Base-by-base conservation (phyloP, 2,888 invertebrate species). In the Melitaea athalia region DNA sequence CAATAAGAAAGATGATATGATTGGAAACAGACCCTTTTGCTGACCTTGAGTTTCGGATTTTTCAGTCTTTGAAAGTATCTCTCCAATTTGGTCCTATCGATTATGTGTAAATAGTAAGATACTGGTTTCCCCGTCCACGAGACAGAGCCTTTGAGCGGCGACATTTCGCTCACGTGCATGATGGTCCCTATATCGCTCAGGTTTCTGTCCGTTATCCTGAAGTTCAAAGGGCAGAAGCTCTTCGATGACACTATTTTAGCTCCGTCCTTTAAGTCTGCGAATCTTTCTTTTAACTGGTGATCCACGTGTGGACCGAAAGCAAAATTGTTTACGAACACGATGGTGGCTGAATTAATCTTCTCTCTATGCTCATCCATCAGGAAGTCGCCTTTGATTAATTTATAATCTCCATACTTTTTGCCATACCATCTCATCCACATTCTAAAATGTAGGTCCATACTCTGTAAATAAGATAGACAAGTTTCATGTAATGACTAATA, bases 61-160 rank as follows among this genome's bases (percentile, higher is more conserved):
- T 98, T 98, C 92, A 98, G 94, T 89, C 97, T 95, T 93, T 97
- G 97, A 94, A 99, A 99, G 93, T 99, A 99, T 89, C 98, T 96
- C 94, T 99, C 99, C 91, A 98, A 93, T 94, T 98, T 98, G 78
- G 98, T 98, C 86, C 99, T 95, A 94, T 99, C 99, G 86, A 99
- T 99, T 81, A 97, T 96, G 92, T 99, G 99, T 79, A 99, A 94
- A 93, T 98, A 99, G 94, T 99, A 99, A 75, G 98, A 98, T 80
- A 99, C 99, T 63, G 99, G 98, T 89, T 98, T 99, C 75, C 98
- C 98, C 71, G 99, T 99, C 99, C 99, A 99, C 17, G 99, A 99
- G 71, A 99, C 99, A 12, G 98, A 98, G 75, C 98, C 98, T 83
- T 96, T 95, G 74, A 99, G 92, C 17, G 99, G 98, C 73, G 98